These are phyloP conservation scores for Erpornis zantholeuca DNA, from an alignment of 2,113 vertebrate species.

Conservation along the genomic window DNA sequence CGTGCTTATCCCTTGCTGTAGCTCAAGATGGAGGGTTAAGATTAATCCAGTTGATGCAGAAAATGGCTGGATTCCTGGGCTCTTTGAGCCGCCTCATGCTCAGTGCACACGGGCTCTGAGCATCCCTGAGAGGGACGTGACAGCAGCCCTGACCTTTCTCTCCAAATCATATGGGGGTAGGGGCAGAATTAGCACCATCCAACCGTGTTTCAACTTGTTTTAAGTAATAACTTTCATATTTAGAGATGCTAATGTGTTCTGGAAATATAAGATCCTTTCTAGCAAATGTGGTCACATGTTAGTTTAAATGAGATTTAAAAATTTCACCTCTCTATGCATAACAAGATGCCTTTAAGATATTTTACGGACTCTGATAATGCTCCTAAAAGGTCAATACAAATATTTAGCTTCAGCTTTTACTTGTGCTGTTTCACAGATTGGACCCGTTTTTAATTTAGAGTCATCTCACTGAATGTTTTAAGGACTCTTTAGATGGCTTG, in stretches of 20 bases:
- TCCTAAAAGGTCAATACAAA: constrained; percentile 42
- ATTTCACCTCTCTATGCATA: not conserved
- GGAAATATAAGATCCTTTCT: constrained; percentile 54
- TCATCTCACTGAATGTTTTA: constrained; percentile 39
- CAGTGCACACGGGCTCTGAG: constrained; percentile 57
- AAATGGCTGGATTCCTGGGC: constrained; percentile 72
- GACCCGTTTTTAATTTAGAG: constrained; percentile 36
- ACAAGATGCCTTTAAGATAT: constrained; percentile 3
- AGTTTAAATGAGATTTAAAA: constrained; percentile 24
- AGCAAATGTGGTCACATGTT: not conserved
- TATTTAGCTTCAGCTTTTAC: constrained; percentile 5
- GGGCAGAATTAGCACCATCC: constrained; percentile 63
- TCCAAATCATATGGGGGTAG: constrained; percentile 11
- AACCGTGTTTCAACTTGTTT: constrained; percentile 42
- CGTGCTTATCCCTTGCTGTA: not conserved
- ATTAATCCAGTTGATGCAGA: constrained; percentile 69
- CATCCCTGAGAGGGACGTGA: constrained; percentile 72
- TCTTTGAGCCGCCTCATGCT: constrained; percentile 69
- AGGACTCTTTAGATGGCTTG: not conserved
- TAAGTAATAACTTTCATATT: constrained; percentile 44
- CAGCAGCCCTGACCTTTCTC: constrained; percentile 77
- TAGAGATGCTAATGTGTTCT: constrained; percentile 12
- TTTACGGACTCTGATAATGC: not conserved
- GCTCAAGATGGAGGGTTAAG: constrained; percentile 74
- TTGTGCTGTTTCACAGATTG: not conserved